Percentiles rank a stretch among this genome's conserved stretches.
phyloP scores from a whole-genome alignment of 2,797 vertebrate genomes.

The Sphenodon punctatus region DNA sequence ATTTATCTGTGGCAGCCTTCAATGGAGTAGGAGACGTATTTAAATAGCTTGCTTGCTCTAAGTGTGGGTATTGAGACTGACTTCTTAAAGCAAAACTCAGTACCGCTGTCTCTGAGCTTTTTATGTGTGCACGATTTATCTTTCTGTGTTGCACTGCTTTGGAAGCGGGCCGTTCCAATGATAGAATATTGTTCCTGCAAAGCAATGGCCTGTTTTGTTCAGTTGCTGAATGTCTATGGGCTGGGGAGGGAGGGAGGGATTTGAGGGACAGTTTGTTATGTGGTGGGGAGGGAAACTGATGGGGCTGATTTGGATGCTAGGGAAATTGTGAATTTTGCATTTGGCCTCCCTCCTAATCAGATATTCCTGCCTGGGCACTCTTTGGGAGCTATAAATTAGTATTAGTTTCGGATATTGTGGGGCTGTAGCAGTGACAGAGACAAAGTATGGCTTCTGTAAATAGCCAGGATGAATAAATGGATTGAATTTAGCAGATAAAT shows the following conservation, averaged over 20 bases:
- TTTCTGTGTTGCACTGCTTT: background rate
- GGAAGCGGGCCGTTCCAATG: background rate
- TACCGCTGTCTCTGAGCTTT: too few relatives aligned
- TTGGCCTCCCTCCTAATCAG: constrained; percentile 47
- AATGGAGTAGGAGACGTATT: background rate
- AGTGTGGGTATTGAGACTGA: background rate
- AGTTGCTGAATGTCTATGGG: background rate
- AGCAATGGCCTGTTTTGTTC: background rate
- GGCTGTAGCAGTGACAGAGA: constrained; percentile 41
- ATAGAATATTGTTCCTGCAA: background rate
- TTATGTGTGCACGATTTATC: background rate
- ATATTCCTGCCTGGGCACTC: constrained; percentile 14
- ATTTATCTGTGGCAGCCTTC: background rate
- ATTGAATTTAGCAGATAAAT: constrained; percentile 51
- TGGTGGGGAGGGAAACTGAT: constrained; percentile 29
- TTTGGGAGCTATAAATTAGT: constrained; percentile 46
- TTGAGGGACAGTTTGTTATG: background rate
- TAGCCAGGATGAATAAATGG: constrained; percentile 37
- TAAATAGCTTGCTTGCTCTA: background rate
- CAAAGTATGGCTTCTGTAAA: constrained; percentile 48
- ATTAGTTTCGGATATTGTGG: constrained; percentile 54
- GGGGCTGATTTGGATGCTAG: constrained; percentile 47
- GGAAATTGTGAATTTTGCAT: constrained; percentile 35
- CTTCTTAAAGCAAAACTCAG: background rate
- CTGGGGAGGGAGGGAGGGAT: too few relatives aligned